Conservation (phyloP, 1,140 invertebrate genomes). For the Sminthurides bifidus region DNA sequence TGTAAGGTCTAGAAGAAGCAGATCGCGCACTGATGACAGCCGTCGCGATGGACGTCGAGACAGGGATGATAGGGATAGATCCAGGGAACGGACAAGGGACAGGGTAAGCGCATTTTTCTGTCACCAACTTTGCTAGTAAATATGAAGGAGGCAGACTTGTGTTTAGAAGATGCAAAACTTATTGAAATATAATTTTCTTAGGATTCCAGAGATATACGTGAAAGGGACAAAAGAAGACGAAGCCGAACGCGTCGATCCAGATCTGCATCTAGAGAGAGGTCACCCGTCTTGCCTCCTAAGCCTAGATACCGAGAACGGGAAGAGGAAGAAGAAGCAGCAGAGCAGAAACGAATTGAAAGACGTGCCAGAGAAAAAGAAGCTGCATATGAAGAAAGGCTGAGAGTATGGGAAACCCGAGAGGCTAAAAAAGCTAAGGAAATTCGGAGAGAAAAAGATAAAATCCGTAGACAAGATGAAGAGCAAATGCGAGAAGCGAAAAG, state of each 20-base stretch:
- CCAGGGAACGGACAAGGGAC: constrained; percentile 22
- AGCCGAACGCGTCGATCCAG: constrained; percentile 39
- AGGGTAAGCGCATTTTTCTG: constrained; percentile 33
- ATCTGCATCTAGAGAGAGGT: constrained; percentile 15
- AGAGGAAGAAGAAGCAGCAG: constrained; percentile 79
- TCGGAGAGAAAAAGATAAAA: constrained; percentile 76
- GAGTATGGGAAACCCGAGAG: constrained; percentile 87
- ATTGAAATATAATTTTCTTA: too few species aligned
- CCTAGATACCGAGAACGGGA: constrained; percentile 55
- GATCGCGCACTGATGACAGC: not conserved
- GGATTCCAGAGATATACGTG: too few species aligned
- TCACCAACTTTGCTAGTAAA: too few species aligned
- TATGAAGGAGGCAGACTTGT: too few species aligned
- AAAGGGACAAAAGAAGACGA: constrained; percentile 37
- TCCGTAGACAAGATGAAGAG: constrained; percentile 69
- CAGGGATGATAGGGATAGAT: constrained; percentile 22
- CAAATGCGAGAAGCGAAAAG: constrained; percentile 78
- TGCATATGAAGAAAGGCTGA: constrained; percentile 67
- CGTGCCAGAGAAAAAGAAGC: constrained; percentile 84
- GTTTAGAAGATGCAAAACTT: too few species aligned
- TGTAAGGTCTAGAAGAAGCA: not conserved
- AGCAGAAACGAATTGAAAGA: constrained; percentile 78
- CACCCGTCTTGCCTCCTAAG: constrained; percentile 19
- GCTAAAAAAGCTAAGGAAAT: constrained; percentile 84
- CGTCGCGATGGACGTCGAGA: constrained; percentile 29